A percentile compares a stretch with the other conserved stretches of the same genome.
Evolutionary conservation across 2,888 invertebrate species (phyloP).

Genomic region (Drosophila longiperda): DNA sequence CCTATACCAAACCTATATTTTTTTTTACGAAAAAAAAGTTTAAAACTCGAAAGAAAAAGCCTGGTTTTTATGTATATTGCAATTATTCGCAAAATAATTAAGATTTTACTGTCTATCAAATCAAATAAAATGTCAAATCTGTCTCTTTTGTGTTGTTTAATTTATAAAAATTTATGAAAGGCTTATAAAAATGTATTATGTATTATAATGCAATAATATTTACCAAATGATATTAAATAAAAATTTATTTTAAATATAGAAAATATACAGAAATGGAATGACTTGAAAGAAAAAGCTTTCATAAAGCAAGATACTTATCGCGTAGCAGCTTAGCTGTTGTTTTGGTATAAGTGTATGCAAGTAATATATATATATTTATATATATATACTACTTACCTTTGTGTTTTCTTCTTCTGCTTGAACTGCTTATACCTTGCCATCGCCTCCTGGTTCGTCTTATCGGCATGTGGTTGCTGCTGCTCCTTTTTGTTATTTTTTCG

Average conservation of each 20-base stretch:
- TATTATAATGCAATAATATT: not conserved
- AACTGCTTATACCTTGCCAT: slow-evolving; percentile 49
- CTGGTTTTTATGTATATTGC: not conserved
- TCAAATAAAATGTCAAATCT: not conserved
- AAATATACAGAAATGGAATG: not conserved
- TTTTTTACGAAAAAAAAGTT: not conserved
- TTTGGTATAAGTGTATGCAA: slow-evolving; percentile 3
- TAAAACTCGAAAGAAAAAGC: not conserved
- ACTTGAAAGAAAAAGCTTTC: not conserved
- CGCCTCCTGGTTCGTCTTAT: not conserved
- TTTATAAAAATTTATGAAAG: not conserved
- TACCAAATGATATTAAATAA: not conserved
- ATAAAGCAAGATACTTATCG: not conserved
- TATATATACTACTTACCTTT: slow-evolving; percentile 19
- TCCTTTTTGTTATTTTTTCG: slow-evolving; percentile 7
- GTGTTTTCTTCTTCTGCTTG: slow-evolving; percentile 60
- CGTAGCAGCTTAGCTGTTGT: slow-evolving; percentile 13
- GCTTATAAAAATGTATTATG: too few relatives aligned
- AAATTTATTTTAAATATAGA: not conserved
- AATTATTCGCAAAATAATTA: not conserved
- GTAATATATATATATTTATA: slow-evolving; percentile 1
- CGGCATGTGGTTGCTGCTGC: not conserved
- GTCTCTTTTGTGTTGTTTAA: not conserved
- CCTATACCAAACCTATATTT: not conserved
- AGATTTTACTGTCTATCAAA: not conserved